These are phyloP conservation scores for Onychorhynchus coronatus DNA, from an alignment of 2,113 vertebrate genomes.

Conservation along the genomic window DNA sequence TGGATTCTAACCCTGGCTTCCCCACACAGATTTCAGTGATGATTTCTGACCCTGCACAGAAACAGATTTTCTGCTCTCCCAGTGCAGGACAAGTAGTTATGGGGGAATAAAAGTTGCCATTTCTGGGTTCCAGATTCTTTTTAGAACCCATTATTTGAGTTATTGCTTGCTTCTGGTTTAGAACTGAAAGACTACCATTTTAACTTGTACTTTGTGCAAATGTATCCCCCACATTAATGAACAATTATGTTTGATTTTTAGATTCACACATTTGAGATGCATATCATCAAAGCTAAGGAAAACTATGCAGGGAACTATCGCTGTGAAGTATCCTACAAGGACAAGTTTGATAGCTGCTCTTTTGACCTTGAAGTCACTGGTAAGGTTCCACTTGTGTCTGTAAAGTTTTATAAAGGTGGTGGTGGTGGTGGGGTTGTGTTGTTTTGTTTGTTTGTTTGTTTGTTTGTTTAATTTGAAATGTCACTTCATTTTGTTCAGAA, in stretches of 20 bases:
- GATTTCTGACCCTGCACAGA: background rate
- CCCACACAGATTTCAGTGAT: background rate
- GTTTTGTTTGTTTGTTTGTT: background rate
- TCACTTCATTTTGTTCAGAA: background rate
- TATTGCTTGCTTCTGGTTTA: background rate
- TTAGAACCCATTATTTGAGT: background rate
- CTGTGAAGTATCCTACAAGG: slow-evolving; percentile 94
- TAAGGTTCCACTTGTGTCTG: slow-evolving; percentile 60
- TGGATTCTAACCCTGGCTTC: background rate
- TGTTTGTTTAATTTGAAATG: background rate
- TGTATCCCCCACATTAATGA: background rate
- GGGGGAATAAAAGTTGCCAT: background rate
- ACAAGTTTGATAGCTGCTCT: slow-evolving; percentile 96
- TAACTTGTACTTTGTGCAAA: background rate
- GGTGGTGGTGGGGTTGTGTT: no score
- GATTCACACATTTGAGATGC: slow-evolving; percentile 98
- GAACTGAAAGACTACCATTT: background rate
- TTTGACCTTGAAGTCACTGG: slow-evolving; percentile 96
- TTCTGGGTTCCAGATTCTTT: background rate
- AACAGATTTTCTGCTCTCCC: background rate
- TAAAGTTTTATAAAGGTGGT: background rate
- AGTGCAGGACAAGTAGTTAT: background rate
- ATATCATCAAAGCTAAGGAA: slow-evolving; percentile 98
- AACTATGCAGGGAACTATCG: slow-evolving; percentile 96
- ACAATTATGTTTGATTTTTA: slow-evolving; percentile 49